Evolutionary conservation across 2,113 vertebrate species (phyloP).

Genomic region (Pitta sordida): DNA sequence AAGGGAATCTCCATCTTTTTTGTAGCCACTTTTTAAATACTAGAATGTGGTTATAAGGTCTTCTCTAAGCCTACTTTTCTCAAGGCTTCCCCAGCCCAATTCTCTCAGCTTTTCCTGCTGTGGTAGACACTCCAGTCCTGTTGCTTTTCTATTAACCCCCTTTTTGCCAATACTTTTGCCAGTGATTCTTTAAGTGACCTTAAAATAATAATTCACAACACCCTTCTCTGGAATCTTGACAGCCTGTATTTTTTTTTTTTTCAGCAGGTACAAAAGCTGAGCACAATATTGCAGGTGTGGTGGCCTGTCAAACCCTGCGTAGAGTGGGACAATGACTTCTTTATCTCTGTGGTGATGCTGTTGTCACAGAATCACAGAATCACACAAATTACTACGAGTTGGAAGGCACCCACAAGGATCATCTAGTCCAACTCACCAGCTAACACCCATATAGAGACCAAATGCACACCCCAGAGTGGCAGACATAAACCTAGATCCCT

Average conservation of each 20-base stretch:
- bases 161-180: background rate
- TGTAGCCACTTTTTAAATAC: background rate
- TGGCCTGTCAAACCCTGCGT: background rate
- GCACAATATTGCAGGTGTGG: background rate
- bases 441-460: too few species aligned
- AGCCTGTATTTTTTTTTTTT: background rate
- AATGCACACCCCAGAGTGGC: too few species aligned
- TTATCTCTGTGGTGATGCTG: background rate
- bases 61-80: background rate
- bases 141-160: background rate
- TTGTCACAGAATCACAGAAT: too few species aligned
- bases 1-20: background rate
- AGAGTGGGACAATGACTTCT: fast-evolving
- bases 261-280: background rate
- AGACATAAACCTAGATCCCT: too few species aligned
- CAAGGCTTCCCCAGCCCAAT: background rate
- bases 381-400: too few species aligned
- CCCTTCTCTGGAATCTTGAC: fast-evolving
- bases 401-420: too few species aligned
- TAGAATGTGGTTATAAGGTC: background rate
- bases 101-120: background rate
- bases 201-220: background rate
- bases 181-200: background rate
- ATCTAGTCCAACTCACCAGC: too few species aligned
- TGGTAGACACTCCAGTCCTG: fast-evolving